phyloP scores from a whole-genome alignment of 2,888 invertebrate species.

The Nomada fucata region DNA sequence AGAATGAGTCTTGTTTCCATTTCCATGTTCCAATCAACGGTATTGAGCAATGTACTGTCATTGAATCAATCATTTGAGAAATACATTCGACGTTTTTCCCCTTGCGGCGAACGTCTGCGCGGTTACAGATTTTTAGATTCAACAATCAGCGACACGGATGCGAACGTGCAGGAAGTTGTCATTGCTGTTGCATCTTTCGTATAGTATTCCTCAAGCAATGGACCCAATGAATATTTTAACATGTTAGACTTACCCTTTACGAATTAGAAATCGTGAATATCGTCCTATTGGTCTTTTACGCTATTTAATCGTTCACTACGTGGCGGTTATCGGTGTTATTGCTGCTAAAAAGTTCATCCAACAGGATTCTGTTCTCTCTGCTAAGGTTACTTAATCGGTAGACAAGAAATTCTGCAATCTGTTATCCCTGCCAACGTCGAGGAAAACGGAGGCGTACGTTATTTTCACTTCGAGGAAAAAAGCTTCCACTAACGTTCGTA shows the following conservation, averaged over 20 bases:
- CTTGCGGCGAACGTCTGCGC: too few relatives aligned
- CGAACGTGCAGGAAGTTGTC: not conserved
- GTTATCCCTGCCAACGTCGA: constrained; percentile 34
- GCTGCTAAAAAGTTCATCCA: constrained; percentile 67
- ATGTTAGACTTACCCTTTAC: constrained; percentile 67
- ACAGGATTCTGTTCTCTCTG: constrained; percentile 51
- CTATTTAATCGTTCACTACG: constrained; percentile 68
- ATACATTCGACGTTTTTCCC: not conserved
- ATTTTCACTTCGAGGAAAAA: constrained; percentile 53
- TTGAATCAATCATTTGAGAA: constrained; percentile 48
- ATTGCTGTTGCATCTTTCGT: not conserved
- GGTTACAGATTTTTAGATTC: too few relatives aligned
- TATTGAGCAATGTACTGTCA: constrained; percentile 69
- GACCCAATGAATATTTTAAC: constrained; percentile 52
- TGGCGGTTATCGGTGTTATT: constrained; percentile 68
- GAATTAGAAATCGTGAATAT: constrained; percentile 70
- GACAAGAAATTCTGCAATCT: constrained; percentile 41
- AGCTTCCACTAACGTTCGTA: constrained; percentile 52
- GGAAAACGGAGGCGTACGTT: constrained; percentile 52
- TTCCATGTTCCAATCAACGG: constrained; percentile 59
- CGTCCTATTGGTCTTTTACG: constrained; percentile 71
- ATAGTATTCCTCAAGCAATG: constrained; percentile 28
- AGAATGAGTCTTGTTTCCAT: constrained; percentile 54
- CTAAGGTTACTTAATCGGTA: constrained; percentile 44
- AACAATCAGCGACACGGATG: too few relatives aligned